Percentiles rank a stretch among this genome's conserved stretches.
Evolutionary conservation across 2,113 vertebrate genomes (phyloP).

Genomic region (Apodemus speciosus): DNA sequence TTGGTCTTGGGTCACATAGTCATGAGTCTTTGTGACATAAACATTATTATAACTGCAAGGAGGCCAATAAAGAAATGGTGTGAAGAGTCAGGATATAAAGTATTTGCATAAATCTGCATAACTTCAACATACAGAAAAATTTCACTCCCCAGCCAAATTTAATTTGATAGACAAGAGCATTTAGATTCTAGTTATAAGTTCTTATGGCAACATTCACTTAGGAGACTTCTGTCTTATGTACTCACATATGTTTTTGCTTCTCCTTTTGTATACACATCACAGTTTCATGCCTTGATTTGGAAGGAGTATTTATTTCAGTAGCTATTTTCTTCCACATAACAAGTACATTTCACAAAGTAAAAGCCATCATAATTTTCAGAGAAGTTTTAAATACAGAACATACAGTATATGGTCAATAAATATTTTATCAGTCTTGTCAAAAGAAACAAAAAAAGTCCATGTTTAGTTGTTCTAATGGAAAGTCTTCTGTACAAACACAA

Average conservation of each 20-base stretch:
- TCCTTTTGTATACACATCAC: background rate
- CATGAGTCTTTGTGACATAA: constrained; percentile 36
- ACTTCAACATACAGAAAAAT: constrained; percentile 63
- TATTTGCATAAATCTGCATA: constrained; percentile 62
- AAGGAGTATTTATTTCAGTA: background rate
- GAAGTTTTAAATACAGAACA: background rate
- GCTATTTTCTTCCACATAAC: background rate
- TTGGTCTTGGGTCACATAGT: background rate
- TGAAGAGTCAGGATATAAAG: constrained; percentile 64
- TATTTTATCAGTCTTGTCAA: background rate
- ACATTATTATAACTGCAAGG: constrained; percentile 17
- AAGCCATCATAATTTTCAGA: background rate
- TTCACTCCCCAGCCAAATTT: constrained; percentile 57
- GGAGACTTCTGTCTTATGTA: background rate
- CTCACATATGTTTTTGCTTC: background rate
- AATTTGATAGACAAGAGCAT: constrained; percentile 61
- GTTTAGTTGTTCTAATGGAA: background rate
- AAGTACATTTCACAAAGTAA: background rate
- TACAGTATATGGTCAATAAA: background rate
- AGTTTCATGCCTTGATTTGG: background rate
- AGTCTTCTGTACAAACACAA: background rate
- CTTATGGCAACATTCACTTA: constrained; percentile 21
- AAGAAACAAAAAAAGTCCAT: background rate
- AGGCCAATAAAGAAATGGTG: constrained; percentile 51
- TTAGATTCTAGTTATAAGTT: constrained; percentile 29